phyloP scores from a whole-genome alignment of 2,113 vertebrate species.

The Chloebia gouldiae region DNA sequence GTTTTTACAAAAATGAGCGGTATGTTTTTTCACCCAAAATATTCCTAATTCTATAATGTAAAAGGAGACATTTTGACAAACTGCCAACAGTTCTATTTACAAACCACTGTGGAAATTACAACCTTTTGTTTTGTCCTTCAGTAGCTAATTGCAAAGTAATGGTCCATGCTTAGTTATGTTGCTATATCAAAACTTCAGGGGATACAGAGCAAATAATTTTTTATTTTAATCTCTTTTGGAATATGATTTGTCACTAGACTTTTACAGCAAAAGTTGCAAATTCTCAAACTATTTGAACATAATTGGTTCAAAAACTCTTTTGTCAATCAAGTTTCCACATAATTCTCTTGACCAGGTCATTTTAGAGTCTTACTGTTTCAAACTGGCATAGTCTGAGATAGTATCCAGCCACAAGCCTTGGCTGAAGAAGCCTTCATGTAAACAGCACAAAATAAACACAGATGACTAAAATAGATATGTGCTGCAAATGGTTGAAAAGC shows the following conservation, averaged over 20 bases:
- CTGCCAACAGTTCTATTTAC: not conserved
- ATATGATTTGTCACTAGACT: not conserved
- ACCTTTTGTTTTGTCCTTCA: not conserved
- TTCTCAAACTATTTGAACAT: not conserved
- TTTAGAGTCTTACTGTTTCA: not conserved
- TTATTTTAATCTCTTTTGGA: not conserved
- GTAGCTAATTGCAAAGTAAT: not conserved
- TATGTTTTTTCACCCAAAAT: not conserved
- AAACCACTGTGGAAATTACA: not conserved
- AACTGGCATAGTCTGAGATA: not conserved
- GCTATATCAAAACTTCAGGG: not conserved
- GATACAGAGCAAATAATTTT: not conserved
- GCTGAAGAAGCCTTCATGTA: not conserved
- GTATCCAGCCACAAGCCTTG: not conserved
- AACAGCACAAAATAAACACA: constrained; percentile 6
- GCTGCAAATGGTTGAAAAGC: not conserved
- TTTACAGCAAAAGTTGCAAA: not conserved
- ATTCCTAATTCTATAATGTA: not conserved
- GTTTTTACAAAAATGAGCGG: not conserved
- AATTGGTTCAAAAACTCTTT: not conserved
- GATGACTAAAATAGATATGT: not conserved
- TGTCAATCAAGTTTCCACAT: not conserved
- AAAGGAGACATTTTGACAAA: not conserved
- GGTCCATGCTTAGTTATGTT: not conserved
- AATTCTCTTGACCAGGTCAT: not conserved